phyloP scores from a whole-genome alignment of 35 echinoderm and acorn worm genomes.

The Stichopus chloronotus region DNA sequence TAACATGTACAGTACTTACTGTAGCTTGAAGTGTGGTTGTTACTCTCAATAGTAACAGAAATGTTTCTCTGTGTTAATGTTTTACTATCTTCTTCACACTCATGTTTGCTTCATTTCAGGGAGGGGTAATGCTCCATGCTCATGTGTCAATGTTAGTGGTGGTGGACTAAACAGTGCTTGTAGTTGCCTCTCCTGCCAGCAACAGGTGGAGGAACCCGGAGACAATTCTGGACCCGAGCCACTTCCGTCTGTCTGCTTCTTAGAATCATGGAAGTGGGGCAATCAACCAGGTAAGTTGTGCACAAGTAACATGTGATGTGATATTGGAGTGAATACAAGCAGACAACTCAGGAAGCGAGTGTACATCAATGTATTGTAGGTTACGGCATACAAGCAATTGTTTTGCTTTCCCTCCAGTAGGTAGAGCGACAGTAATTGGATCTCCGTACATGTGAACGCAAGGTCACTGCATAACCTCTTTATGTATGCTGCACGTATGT shows the following conservation, averaged over 20 bases:
- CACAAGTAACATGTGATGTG: background rate
- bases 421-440: too few species aligned
- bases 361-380: background rate
- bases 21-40: too few species aligned
- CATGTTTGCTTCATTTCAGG: background rate
- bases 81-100: background rate
- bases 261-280: conserved; percentile 98
- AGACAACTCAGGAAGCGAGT: background rate
- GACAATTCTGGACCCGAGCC: conserved; percentile 60
- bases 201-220: conserved; percentile 67
- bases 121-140: conserved; percentile 57
- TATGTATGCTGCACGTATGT: too few species aligned
- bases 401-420: background rate
- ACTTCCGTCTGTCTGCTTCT: conserved; percentile 69
- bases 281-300: conserved; percentile 76
- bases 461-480: too few species aligned
- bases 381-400: background rate
- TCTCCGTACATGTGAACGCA: too few species aligned
- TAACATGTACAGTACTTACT: too few species aligned
- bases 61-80: too few species aligned
- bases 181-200: conserved; percentile 81
- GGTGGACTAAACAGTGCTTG: conserved; percentile 86
- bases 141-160: conserved; percentile 69
- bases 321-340: background rate
- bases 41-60: too few species aligned